A percentile compares a stretch with the other conserved stretches of the same genome.
phyloP scores from a whole-genome alignment of 2,797 vertebrate genomes.

The Limnodromus scolopaceus region DNA sequence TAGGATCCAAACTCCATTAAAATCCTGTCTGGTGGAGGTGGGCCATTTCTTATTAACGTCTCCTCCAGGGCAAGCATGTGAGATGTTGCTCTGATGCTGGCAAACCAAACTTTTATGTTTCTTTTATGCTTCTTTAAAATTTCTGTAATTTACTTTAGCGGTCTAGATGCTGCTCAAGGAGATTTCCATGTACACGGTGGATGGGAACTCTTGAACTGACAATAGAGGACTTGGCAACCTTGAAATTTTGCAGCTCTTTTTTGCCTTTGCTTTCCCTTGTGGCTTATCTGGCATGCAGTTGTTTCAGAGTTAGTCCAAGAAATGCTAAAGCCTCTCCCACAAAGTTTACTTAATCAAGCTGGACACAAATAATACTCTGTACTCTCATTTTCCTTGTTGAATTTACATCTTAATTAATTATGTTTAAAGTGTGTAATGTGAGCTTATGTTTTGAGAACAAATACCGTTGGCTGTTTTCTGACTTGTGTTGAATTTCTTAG shows the following conservation, averaged over 20 bases:
- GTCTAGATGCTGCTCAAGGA: not conserved
- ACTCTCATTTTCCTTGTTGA: not conserved
- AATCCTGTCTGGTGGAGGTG: not conserved
- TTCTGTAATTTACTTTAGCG: not conserved
- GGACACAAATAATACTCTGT: not conserved
- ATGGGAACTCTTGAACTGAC: not conserved
- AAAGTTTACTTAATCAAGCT: conserved; percentile 5
- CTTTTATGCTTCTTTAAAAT: not conserved
- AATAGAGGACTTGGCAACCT: not conserved
- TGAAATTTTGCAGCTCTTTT: not conserved
- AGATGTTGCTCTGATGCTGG: not conserved
- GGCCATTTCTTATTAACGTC: not conserved
- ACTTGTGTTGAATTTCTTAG: not conserved
- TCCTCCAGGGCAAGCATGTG: not conserved
- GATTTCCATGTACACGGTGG: not conserved
- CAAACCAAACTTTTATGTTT: not conserved
- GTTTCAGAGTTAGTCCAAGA: conserved; percentile 1
- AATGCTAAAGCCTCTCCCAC: not conserved
- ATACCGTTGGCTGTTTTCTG: not conserved
- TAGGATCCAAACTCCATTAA: not conserved
- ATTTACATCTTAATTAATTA: conserved; percentile 32
- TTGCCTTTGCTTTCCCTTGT: not conserved
- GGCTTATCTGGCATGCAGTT: not conserved
- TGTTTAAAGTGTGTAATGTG: not conserved
- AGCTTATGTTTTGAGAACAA: conserved; percentile 3